Base-by-base conservation (phyloP, 2,888 invertebrate species). In the Phragmatobia fuliginosa region DNA sequence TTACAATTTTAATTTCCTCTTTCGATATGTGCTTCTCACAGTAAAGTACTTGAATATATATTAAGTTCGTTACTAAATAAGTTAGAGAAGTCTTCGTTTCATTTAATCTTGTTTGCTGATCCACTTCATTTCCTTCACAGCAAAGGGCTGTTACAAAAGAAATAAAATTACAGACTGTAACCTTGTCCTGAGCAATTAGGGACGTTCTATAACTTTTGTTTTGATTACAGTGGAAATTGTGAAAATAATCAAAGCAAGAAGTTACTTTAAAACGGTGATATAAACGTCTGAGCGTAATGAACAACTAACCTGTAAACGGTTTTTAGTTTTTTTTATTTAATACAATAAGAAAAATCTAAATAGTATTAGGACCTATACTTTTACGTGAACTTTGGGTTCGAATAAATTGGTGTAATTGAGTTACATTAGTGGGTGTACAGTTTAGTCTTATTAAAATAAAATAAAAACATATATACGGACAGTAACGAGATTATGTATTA, bases 121-220 rank as follows among this genome's bases (percentile, higher is more conserved):
- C 11, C 14, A 41, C 11, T 62, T 62, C 28, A 32, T 31, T 25
- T 31, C 18, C 11, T 45, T 68, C 31, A 33, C 45, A 18, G 38
- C 21, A 60, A 41, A 62, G 38, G 41, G 28, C n/a, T 32, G n/a
- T 52, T 62, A 60, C 71, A 68, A 75, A 79, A 75, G 77, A 71
- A 79, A 73, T 68, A 72, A 62, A 71, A 75, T 75, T 67, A 79
- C 73, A 61, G 33, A 77, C 71, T 77, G 66, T 36, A 67, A 72
- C 72, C 71, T 73, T 78, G 78, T 78, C 71, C 60, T 61, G 68
- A 56, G 71, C 71, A 79, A 79, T 80, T 80, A 80, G 69, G 70
- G 69, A 68, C 68, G 64, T 73, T 78, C 66, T 72, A 67, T 71
- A 61, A 58, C 70, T 74, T 80, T 76, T 73, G 70, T 73, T 62